Evolutionary conservation across 2,797 vertebrate genomes (phyloP), one percentile per base, ranked within the genome.

Genomic region (Anabas testudineus): DNA sequence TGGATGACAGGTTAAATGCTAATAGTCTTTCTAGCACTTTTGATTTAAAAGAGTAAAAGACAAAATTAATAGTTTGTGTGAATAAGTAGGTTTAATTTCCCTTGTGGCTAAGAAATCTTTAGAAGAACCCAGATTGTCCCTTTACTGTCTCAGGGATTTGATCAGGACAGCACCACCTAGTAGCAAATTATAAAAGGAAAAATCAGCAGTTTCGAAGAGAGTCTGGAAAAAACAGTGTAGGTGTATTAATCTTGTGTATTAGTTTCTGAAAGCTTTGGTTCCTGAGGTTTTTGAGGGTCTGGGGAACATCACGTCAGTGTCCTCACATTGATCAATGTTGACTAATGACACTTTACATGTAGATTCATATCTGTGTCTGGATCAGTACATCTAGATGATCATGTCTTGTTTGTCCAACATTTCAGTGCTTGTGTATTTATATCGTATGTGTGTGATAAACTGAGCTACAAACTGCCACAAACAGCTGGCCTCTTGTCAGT

Each of bases 111-210:
- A 58, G 34, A 16, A 19, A 71, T 74, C 67, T n/a, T n/a, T n/a
- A 60, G 39, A 70, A 28, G 30, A 67, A n/a, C 51, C 43, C 1
- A 12, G 36, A 57, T 51, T 67, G 41, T 62, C 54, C 74, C 51
- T 34, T 51, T 58, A 45, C 67, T 71, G 70, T 89, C 91, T 91
- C 90, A 91, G 91, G 88, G 85, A 90, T 87, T 71, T 73, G 78
- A 83, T 88, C 82, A 80, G 73, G 52, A 75, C 73, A 56, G 24
- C 51, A 56, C n/a, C 55, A 69, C 42, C 30, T 3, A 26, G 3
- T 54, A 73, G 24, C 51, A 61, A 30, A 45, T 14, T 1, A 47
- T 3, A 3, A 9, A 62, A 16, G 10, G 24, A 56, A 69, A 64
- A 28, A 18, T 1, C 10, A 15, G 54, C 12, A 26, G 28, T 39